Evolutionary conservation across 2,888 invertebrate species (phyloP).

Genomic region (Agonopterix alstromeriana): DNA sequence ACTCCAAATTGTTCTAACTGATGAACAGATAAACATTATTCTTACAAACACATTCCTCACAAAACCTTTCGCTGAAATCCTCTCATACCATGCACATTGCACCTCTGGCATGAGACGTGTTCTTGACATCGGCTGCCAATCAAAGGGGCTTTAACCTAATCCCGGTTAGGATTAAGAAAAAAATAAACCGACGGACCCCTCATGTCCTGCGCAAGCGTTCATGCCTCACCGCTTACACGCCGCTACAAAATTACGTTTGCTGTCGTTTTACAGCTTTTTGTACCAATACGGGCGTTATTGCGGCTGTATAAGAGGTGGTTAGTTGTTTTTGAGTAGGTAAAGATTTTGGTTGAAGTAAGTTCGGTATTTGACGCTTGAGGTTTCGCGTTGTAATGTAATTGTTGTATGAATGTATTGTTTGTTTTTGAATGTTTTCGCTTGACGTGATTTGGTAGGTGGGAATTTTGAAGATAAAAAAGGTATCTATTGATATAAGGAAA

Average conservation of each 20-base stretch:
- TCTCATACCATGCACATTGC: conserved; percentile 5
- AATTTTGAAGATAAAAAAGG: neutral
- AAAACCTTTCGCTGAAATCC: neutral
- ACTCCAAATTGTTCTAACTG: too few species aligned
- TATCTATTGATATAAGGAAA: too few species aligned
- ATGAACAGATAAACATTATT: too few species aligned
- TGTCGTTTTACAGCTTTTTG: conserved; percentile 2
- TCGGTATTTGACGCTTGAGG: conserved; percentile 68
- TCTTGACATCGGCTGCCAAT: conserved; percentile 73
- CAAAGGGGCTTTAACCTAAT: conserved; percentile 73
- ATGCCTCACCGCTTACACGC: conserved; percentile 57
- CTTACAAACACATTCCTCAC: too few species aligned
- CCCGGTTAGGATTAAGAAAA: conserved; percentile 72
- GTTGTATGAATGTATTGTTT: conserved; percentile 60
- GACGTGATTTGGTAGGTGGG: conserved; percentile 10
- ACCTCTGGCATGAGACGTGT: conserved; percentile 36
- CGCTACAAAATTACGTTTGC: conserved; percentile 16
- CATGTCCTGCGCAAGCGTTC: conserved; percentile 66
- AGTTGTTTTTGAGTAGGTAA: neutral
- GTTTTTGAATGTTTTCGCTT: conserved; percentile 50
- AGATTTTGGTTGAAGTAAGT: conserved; percentile 19
- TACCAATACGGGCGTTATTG: conserved; percentile 18
- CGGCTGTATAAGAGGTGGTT: neutral
- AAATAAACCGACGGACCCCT: conserved; percentile 67
- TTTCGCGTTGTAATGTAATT: conserved; percentile 69